Evolutionary conservation across 2,113 vertebrate genomes (phyloP).

Genomic region (Lasiurus cinereus): DNA sequence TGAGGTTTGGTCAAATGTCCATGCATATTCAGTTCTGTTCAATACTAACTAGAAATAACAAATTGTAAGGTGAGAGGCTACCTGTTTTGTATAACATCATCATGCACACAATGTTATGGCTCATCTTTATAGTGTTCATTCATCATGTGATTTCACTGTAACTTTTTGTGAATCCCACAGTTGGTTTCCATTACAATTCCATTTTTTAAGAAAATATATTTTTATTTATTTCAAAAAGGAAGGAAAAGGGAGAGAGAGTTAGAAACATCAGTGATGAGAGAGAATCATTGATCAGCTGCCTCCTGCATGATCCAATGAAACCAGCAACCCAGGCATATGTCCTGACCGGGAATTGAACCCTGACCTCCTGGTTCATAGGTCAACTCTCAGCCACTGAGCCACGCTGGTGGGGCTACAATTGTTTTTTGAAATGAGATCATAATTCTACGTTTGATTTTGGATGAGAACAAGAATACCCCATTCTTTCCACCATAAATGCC

Average conservation of each 20-base stretch:
- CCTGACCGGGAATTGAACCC: too few species aligned
- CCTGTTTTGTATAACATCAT: background rate
- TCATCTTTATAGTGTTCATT: background rate
- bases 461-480: background rate
- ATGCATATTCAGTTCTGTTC: background rate
- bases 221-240: too few species aligned
- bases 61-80: background rate
- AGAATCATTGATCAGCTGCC: too few species aligned
- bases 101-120: background rate
- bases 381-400: too few species aligned
- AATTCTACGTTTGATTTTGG: slow-evolving; percentile 25
- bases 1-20: background rate
- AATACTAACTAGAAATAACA: background rate
- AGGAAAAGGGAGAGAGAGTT: too few species aligned
- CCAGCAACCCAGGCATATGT: too few species aligned
- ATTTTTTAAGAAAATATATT: background rate
- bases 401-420: background rate
- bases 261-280: too few species aligned
- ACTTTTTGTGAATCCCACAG: slow-evolving; percentile 5
- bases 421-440: background rate
- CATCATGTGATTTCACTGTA: background rate
- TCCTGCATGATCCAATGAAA: too few species aligned
- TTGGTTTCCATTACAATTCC: background rate
- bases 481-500: background rate
- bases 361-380: too few species aligned